Evolutionary conservation across 2,113 vertebrate genomes (phyloP).

Genomic region (Bufo gargarizans): DNA sequence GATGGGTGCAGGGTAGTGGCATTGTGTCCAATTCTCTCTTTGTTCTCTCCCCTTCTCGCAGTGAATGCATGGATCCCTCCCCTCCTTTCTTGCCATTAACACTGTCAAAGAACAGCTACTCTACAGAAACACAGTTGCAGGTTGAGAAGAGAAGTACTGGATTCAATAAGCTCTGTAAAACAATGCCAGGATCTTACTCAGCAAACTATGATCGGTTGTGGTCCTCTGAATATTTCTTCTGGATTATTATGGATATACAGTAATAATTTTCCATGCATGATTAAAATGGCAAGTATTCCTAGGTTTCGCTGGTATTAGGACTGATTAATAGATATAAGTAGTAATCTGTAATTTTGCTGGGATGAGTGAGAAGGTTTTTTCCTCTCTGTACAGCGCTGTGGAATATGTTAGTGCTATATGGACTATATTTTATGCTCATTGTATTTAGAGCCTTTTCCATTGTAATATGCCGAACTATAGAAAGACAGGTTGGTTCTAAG

Average conservation of each 20-base stretch:
- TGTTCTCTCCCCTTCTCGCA: slow-evolving; percentile 3
- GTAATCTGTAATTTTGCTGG: no score
- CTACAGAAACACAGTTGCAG: slow-evolving; percentile 39
- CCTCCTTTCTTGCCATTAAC: background rate
- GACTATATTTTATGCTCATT: slow-evolving; percentile 73
- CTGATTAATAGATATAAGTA: background rate
- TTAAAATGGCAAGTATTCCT: slow-evolving; percentile 43
- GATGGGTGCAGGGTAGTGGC: background rate
- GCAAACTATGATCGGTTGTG: background rate
- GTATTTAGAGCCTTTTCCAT: slow-evolving; percentile 75
- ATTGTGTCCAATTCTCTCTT: slow-evolving; percentile 19
- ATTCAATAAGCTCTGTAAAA: background rate
- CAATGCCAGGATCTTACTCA: slow-evolving; percentile 11
- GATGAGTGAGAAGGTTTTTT: background rate
- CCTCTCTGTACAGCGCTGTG: slow-evolving; percentile 32
- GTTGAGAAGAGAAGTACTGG: slow-evolving; percentile 17
- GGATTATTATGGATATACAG: slow-evolving; percentile 66
- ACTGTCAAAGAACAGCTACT: background rate
- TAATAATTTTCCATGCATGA: slow-evolving; percentile 64
- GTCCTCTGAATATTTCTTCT: background rate
- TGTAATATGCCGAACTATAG: slow-evolving; percentile 69
- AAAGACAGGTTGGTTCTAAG: slow-evolving; percentile 67
- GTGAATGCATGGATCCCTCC: slow-evolving; percentile 36
- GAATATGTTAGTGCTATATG: slow-evolving; percentile 70
- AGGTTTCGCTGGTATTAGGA: background rate